A percentile compares a stretch with the other conserved stretches of the same genome.
Conservation (phyloP, 2,113 vertebrate species). For the Eidolon helvum region DNA sequence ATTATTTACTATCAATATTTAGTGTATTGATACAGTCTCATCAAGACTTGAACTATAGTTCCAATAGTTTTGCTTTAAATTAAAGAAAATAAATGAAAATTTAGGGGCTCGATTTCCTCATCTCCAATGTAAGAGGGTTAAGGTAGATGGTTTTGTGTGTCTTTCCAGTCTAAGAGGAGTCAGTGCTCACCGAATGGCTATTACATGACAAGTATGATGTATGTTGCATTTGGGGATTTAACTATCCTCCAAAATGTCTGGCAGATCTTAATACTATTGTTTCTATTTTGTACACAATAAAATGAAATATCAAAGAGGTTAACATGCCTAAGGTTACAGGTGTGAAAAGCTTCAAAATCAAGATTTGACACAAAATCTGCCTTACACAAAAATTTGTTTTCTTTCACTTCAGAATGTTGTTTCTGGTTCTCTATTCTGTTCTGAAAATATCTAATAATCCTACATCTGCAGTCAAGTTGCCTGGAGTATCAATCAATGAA, state of each 20-base stretch:
- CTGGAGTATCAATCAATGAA: not conserved
- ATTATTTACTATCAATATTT: not conserved
- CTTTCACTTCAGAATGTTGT: not conserved
- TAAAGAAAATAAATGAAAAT: not conserved
- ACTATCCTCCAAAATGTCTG: not conserved
- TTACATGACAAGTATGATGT: not conserved
- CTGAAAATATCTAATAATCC: not conserved
- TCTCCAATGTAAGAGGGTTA: not conserved
- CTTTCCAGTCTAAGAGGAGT: not conserved
- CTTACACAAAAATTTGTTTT: not conserved
- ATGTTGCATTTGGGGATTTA: not conserved
- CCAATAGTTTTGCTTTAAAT: not conserved
- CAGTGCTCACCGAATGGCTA: not conserved
- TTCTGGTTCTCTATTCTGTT: not conserved
- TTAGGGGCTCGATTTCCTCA: not conserved
- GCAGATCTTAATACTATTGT: not conserved
- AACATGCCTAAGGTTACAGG: not conserved
- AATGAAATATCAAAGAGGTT: not conserved
- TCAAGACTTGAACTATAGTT: not conserved
- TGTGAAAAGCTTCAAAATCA: not conserved
- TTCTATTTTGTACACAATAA: not conserved
- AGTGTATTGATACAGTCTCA: not conserved
- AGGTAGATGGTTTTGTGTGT: not conserved
- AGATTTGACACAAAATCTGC: not conserved
- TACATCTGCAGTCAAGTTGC: not conserved